Base-by-base conservation (phyloP, 2,113 vertebrate species). In the Actinemys pallida region DNA sequence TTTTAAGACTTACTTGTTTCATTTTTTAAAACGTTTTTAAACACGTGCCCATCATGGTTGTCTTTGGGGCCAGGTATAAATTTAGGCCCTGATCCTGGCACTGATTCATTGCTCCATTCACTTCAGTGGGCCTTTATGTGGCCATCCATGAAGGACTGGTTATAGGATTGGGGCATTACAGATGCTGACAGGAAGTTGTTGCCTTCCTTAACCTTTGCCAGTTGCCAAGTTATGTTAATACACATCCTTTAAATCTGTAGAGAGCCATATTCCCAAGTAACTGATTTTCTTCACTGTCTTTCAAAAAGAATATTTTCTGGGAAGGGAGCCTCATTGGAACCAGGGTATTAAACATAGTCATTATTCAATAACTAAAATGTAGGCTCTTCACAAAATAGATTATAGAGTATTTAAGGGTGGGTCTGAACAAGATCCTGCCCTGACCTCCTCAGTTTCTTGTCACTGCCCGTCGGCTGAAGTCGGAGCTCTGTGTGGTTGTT, bases 371-470 rank as follows among this genome's bases (percentile, higher is more conserved):
- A 79, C 47, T 85, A 89, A 75, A 86, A 83, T 78, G 47, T 39
- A 88, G 81, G 29, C 35, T 88, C 62, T 86, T 95, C 54, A 83
- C 86, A 91, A 92, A 90, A 27, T 84, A 90, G 90, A 42, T 78
- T 75, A 56, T 2, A 78, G 42, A 31, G 2, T 90, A 90, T 88
- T 84, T 93, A 87, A 96, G 90, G 94, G 79, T 89, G 91, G 92
- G 72, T 22, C 72, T 65, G 72, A 90, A 82, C 19, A 95, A 92
- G 81, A 90, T 25, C 52, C 49, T 79, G 42, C 62, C 14, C 62
- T 31, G 7, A 35, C 14, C 31, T 16, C 12, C 14, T 35, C 62
- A 19, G 31, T 65, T 65, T 31, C 31, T 65, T 65, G 31, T 65
- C 31, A 35, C 6, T 3, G 7, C 3, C 31, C 4, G 1, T 65